Evolutionary conservation across 2,888 invertebrate species (phyloP).

Genomic region (Macrosoma leucophasiata): DNA sequence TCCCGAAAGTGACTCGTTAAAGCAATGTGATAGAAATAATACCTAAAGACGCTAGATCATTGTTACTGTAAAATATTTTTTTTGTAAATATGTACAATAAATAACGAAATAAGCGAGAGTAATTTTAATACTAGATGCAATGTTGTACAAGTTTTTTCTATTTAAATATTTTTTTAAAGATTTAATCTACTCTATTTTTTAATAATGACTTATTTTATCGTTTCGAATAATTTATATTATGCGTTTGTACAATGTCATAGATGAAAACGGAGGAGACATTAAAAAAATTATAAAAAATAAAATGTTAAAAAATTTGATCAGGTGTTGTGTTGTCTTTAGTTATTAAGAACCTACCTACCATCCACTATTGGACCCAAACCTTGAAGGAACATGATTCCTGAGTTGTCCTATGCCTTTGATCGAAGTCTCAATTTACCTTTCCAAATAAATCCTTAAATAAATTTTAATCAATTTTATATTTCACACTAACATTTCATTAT

Average conservation of each 20-base stretch:
- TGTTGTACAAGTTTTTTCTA: constrained; percentile 71
- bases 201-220: constrained; percentile 72
- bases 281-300: constrained; percentile 73
- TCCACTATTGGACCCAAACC: constrained; percentile 49
- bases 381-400: constrained; percentile 52
- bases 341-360: constrained; percentile 43
- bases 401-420: constrained; percentile 45
- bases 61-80: constrained; percentile 72
- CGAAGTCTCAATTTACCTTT: constrained; percentile 39
- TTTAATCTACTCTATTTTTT: constrained; percentile 73
- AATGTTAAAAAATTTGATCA: constrained; percentile 63
- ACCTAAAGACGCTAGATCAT: constrained; percentile 74
- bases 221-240: constrained; percentile 74
- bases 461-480: background rate
- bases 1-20: constrained; percentile 33
- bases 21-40: constrained; percentile 72
- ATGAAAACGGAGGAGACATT: constrained; percentile 65
- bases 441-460: background rate
- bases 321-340: constrained; percentile 58
- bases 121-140: constrained; percentile 71
- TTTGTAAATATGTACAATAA: constrained; percentile 74
- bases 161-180: constrained; percentile 72
- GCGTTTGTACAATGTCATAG: constrained; percentile 71
- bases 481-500: constrained; percentile 1
- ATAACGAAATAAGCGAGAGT: constrained; percentile 62